phyloP scores from a whole-genome alignment of 35 echinoderm and acorn worm species.

The Lytechinus variegatus region DNA sequence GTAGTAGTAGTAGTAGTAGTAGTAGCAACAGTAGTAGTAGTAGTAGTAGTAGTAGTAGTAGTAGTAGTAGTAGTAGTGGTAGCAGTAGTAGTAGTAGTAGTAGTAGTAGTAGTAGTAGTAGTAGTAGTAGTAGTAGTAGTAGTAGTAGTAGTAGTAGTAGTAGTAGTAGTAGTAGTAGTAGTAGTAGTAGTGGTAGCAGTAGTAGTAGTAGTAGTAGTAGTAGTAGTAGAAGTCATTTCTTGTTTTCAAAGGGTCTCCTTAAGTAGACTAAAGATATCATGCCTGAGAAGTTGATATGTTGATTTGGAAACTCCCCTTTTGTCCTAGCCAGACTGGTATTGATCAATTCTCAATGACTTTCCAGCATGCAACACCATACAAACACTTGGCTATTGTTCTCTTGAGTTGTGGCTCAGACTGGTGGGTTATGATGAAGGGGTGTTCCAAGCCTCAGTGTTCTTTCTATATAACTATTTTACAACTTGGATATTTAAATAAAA shows the following conservation, averaged over 20 bases:
- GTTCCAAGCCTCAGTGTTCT: background rate
- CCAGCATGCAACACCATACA: background rate
- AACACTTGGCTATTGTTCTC: background rate
- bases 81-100: too few species aligned
- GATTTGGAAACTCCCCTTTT: slow-evolving; percentile 18
- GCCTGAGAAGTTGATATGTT: background rate
- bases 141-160: too few species aligned
- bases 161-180: too few species aligned
- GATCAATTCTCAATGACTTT: background rate
- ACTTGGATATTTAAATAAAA: background rate
- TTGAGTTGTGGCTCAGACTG: background rate
- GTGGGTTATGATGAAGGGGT: background rate
- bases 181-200: too few species aligned
- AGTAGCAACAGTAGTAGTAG: too few species aligned
- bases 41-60: too few species aligned
- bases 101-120: too few species aligned
- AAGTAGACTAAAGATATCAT: background rate
- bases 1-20: too few species aligned
- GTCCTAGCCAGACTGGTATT: background rate
- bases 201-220: too few species aligned
- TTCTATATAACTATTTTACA: background rate
- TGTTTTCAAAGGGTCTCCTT: background rate
- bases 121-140: too few species aligned
- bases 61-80: too few species aligned
- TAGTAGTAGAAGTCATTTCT: too few species aligned